Evolutionary conservation across 1,140 invertebrate genomes (phyloP).

Genomic region (Formica selysi): DNA sequence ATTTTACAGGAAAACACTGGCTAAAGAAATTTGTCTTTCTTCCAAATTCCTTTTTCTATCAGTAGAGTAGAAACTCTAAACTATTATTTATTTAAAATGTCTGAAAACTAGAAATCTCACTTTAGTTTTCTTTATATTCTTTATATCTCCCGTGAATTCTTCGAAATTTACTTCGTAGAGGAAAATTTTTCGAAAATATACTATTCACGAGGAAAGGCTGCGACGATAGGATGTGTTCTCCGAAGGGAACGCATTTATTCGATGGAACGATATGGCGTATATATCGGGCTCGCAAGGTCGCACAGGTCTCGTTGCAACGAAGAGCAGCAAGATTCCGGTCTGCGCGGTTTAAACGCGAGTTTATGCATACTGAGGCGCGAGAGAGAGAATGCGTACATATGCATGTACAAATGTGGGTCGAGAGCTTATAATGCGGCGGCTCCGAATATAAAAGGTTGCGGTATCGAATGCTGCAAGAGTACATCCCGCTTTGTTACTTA

Average conservation of each 20-base stretch:
- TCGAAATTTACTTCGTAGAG: neutral
- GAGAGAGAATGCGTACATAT: slow-evolving; percentile 24
- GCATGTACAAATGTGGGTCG: slow-evolving; percentile 43
- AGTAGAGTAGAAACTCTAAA: neutral
- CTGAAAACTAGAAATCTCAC: neutral
- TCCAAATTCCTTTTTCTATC: neutral
- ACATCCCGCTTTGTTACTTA: slow-evolving; percentile 5
- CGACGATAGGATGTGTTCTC: neutral
- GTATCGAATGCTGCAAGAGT: slow-evolving; percentile 36
- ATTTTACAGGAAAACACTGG: neutral
- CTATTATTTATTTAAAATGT: neutral
- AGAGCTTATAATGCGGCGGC: slow-evolving; percentile 48
- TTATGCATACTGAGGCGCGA: slow-evolving; percentile 26
- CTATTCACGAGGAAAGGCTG: neutral
- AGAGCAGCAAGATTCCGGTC: neutral
- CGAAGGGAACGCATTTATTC: slow-evolving; percentile 11
- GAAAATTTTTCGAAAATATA: too few relatives aligned
- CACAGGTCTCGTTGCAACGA: neutral
- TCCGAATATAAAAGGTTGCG: slow-evolving; percentile 50
- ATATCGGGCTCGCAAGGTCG: slow-evolving; percentile 26
- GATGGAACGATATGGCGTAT: neutral
- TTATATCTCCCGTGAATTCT: neutral
- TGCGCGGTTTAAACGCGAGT: slow-evolving; percentile 10
- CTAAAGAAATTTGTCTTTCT: neutral
- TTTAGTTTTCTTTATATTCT: neutral